Conservation (phyloP, 2,888 invertebrate species). For the Heliconius erato region DNA sequence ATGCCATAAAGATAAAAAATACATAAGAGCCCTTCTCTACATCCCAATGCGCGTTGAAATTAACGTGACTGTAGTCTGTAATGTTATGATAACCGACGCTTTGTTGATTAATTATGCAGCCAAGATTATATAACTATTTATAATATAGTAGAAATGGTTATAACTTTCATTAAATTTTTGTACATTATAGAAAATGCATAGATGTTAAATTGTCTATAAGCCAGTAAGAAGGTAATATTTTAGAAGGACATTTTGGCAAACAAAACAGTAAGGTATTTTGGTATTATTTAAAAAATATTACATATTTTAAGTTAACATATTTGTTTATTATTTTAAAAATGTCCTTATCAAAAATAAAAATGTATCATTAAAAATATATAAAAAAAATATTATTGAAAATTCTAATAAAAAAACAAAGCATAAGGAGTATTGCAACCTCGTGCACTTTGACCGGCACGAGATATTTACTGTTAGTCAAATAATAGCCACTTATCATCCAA, state of each 20-base stretch:
- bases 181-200: not conserved
- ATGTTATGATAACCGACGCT: slow-evolving; percentile 17
- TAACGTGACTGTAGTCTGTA: slow-evolving; percentile 5
- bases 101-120: slow-evolving; percentile 4
- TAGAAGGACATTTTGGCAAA: too few relatives aligned
- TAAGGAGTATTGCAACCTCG: slow-evolving; percentile 41
- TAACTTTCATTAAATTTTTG: not conserved
- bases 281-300: too few relatives aligned
- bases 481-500: slow-evolving; percentile 49
- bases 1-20: not conserved
- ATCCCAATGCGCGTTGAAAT: slow-evolving; percentile 4
- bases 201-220: too few relatives aligned
- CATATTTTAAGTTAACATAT: too few relatives aligned
- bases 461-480: slow-evolving; percentile 44
- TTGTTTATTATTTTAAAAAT: too few relatives aligned
- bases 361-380: not conserved
- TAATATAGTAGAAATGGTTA: not conserved
- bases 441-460: slow-evolving; percentile 52
- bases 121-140: not conserved
- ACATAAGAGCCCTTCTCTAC: not conserved
- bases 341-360: too few relatives aligned
- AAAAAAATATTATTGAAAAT: not conserved
- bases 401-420: not conserved
- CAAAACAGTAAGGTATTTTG: too few relatives aligned
- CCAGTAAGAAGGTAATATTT: too few relatives aligned